Conservation (phyloP, 2,888 invertebrate species). For the Sminthurides aquaticus region DNA sequence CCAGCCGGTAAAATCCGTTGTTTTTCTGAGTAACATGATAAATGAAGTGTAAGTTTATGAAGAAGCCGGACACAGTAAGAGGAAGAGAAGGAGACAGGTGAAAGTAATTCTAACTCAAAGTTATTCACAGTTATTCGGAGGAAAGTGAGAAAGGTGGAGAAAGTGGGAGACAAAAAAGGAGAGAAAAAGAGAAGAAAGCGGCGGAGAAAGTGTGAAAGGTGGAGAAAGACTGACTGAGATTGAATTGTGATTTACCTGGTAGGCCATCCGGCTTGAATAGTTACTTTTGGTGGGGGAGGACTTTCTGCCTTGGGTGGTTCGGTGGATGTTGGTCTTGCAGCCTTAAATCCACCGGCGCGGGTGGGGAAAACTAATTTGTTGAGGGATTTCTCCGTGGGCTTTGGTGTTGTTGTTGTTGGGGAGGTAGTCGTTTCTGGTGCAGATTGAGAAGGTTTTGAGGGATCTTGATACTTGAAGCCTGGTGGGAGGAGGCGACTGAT, state of each 20-base stretch:
- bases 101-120: too few species aligned
- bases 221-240: background rate
- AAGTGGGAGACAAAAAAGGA: constrained; percentile 1
- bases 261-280: constrained; percentile 78
- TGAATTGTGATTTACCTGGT: constrained; percentile 54
- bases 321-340: constrained; percentile 57
- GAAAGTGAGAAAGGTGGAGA: background rate
- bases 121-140: background rate
- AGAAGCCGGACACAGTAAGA: too few species aligned
- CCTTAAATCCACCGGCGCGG: constrained; percentile 60
- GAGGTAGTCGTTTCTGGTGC: constrained; percentile 44
- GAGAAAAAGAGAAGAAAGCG: background rate
- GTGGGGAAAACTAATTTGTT: constrained; percentile 73
- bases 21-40: constrained; percentile 54
- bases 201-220: background rate
- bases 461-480: constrained; percentile 50
- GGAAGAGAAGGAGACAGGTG: too few species aligned
- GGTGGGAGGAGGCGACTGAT: constrained; percentile 60
- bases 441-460: background rate
- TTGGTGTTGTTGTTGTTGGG: background rate
- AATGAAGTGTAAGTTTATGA: too few species aligned
- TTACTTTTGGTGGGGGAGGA: constrained; percentile 54
- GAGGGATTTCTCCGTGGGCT: constrained; percentile 37
- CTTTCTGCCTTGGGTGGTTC: constrained; percentile 48
- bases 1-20: constrained; percentile 87